Percentiles rank a stretch among this genome's conserved stretches.
Evolutionary conservation across 2,888 invertebrate species (phyloP).

Genomic region (Dryadula phaetusa): DNA sequence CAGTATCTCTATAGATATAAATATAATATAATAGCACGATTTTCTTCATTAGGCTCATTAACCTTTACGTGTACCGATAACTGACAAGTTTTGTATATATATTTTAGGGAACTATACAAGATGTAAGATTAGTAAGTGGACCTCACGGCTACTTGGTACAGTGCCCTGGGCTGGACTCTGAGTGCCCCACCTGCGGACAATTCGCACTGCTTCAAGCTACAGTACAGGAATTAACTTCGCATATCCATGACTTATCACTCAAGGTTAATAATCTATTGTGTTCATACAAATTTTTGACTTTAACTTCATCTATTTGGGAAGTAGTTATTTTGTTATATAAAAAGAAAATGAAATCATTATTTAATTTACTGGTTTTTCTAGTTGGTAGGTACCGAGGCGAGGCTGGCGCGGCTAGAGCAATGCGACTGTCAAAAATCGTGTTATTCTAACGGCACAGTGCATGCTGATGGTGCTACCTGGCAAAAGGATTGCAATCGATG

Average conservation of each 20-base stretch:
- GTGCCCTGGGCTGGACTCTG: constrained; percentile 93
- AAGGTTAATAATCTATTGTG: constrained; percentile 85
- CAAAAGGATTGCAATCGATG: constrained; percentile 93
- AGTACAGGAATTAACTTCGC: constrained; percentile 91
- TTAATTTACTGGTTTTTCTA: constrained; percentile 62
- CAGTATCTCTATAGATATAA: no score
- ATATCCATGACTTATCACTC: constrained; percentile 92
- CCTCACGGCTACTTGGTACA: constrained; percentile 94
- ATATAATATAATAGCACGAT: no score
- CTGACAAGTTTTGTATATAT: neutral
- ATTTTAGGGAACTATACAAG: constrained; percentile 94
- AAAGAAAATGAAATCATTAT: neutral
- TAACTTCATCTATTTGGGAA: no score
- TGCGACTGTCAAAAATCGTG: constrained; percentile 97
- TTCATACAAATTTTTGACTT: neutral
- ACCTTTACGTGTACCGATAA: no score
- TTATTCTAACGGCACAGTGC: constrained; percentile 90
- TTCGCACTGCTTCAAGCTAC: constrained; percentile 93
- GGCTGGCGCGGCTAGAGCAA: constrained; percentile 91
- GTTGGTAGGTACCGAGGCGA: constrained; percentile 92
- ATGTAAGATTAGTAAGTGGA: constrained; percentile 93
- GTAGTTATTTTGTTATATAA: neutral
- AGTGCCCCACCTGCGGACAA: constrained; percentile 96
- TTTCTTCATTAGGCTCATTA: no score
- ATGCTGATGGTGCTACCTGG: constrained; percentile 94